phyloP scores from a whole-genome alignment of 2,888 invertebrate genomes.

The Encarsia formosa region DNA sequence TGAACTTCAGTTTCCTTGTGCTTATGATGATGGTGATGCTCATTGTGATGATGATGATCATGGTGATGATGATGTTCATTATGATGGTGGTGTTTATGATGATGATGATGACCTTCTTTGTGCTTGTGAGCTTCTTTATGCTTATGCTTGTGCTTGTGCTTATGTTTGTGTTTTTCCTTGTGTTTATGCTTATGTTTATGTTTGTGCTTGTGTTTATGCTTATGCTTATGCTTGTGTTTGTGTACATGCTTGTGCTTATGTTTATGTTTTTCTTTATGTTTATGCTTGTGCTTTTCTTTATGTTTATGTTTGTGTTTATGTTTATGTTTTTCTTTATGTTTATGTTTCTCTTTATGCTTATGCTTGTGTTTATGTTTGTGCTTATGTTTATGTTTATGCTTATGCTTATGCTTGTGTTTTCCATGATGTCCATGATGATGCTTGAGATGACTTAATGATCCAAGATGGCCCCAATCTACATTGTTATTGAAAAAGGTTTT shows the following conservation, averaged over 20 bases:
- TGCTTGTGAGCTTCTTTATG: slow-evolving; percentile 25
- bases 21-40: slow-evolving; percentile 23
- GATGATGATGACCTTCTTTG: slow-evolving; percentile 25
- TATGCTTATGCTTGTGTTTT: slow-evolving; percentile 2
- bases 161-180: slow-evolving; percentile 24
- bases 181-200: slow-evolving; percentile 17
- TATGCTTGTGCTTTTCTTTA: slow-evolving; percentile 18
- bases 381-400: slow-evolving; percentile 8
- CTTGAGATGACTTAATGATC: slow-evolving; percentile 10
- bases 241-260: slow-evolving; percentile 15
- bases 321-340: slow-evolving; percentile 11
- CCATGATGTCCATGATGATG: slow-evolving; percentile 15
- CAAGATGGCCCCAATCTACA: no score
- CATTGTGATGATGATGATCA: slow-evolving; percentile 24
- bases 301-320: slow-evolving; percentile 17
- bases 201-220: slow-evolving; percentile 20
- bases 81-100: slow-evolving; percentile 22
- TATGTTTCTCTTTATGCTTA: slow-evolving; percentile 18
- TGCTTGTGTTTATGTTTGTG: slow-evolving; percentile 17
- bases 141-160: slow-evolving; percentile 23
- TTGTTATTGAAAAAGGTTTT: no score
- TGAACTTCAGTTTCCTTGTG: slow-evolving; percentile 24
- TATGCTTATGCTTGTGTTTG: slow-evolving; percentile 15
- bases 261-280: slow-evolving; percentile 17
- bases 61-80: slow-evolving; percentile 27